Evolutionary conservation across 2,113 vertebrate species (phyloP).

Genomic region (Apus apus): DNA sequence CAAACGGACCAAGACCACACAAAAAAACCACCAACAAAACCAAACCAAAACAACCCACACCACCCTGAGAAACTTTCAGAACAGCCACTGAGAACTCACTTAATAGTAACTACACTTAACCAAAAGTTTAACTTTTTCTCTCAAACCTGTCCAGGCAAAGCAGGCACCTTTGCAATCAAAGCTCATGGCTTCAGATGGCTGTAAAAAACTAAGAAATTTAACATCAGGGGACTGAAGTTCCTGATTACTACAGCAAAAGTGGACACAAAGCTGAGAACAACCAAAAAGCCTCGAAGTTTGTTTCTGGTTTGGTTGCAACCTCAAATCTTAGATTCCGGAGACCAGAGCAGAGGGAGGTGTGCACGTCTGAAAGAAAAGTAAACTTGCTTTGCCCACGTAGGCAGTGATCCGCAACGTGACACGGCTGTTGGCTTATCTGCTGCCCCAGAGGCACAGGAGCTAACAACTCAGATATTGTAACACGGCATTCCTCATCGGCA

Average conservation of each 20-base stretch:
- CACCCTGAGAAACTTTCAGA: not conserved
- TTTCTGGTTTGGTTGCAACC: not conserved
- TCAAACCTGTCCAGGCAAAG: not conserved
- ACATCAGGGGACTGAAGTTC: not conserved
- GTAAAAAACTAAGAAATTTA: not conserved
- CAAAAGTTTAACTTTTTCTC: not conserved
- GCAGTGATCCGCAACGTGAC: not conserved
- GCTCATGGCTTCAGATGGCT: not conserved
- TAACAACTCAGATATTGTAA: accelerated
- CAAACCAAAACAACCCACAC: too few species aligned
- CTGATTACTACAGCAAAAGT: not conserved
- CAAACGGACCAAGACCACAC: too few species aligned
- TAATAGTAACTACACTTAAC: not conserved
- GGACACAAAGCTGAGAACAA: not conserved
- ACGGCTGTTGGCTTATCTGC: not conserved
- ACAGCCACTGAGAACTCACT: not conserved
- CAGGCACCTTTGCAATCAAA: not conserved
- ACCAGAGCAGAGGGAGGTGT: not conserved
- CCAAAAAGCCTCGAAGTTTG: accelerated
- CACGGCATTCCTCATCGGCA: accelerated
- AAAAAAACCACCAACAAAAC: too few species aligned
- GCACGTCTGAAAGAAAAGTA: not conserved
- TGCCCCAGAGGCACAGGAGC: not conserved
- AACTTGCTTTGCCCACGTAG: not conserved
- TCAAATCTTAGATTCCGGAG: not conserved